Base-by-base conservation (phyloP, 2,888 invertebrate species). In the Megamerina dolium region DNA sequence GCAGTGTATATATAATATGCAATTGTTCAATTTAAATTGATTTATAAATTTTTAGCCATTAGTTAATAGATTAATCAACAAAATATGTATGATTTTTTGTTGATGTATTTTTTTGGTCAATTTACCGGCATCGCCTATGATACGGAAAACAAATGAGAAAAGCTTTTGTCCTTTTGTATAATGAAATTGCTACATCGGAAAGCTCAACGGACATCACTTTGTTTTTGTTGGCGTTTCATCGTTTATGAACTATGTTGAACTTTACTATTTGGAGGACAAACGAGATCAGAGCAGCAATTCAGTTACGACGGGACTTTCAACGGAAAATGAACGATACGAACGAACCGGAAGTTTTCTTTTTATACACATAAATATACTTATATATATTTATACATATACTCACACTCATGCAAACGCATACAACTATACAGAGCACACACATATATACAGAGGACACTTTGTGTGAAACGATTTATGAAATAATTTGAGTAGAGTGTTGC, bases 251-350 rank as follows among this genome's bases (percentile, higher is more conserved):
- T n/a, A n/a, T n/a, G n/a, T n/a, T n/a, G n/a, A n/a, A n/a, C n/a
- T n/a, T n/a, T n/a, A n/a, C n/a, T n/a, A n/a, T n/a, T n/a, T n/a
- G n/a, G n/a, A n/a, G 40, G 32, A 33, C 23, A 10, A 40, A 23
- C 12, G 19, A 5, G n/a, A 41, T 17, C 41, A 41, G 19, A 20
- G 35, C 18, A 34, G 35, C 33, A 37, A 37, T 18, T 48, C 34
- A 50, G 50, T 48, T 19, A 50, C 49, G 41, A 48, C 50, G 50
- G 44, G 50, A 52, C 35, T 42, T 38, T 50, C 43, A 49, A 49
- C 39, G 42, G 45, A 41, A 49, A 42, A 43, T 33, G 10, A n/a
- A 33, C 37, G 14, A 26, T 19, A 23, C 13, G 14, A 33, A 31
- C 10, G 3, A 26, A 37, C 2, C 31, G 31, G 31, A n/a, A n/a